Evolutionary conservation across 2,113 vertebrate genomes (phyloP), one percentile per base, ranked within the genome.

Genomic region (Mustela nigripes): DNA sequence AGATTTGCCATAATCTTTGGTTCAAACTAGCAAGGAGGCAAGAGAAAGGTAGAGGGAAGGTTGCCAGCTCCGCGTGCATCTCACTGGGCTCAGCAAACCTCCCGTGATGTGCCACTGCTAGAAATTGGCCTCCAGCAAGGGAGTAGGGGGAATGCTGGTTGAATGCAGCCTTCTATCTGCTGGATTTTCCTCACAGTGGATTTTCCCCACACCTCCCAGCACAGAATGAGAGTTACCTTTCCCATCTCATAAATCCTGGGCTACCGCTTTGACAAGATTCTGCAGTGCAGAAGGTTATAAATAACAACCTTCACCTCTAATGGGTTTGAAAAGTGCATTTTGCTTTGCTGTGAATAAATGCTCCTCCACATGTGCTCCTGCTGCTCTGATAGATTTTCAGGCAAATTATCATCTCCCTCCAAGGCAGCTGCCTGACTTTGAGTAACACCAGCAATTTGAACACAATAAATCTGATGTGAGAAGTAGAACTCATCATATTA

Each of bases 221-320:
- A 83, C 82, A 82, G 60, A 0, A 0, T 36, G 31, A 93, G 56
- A 11, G 60, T 53, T 58, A n/a, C 74, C 18, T 89, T 36, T 90
- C 22, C 79, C 4, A 1, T 82, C n/a, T 83, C 36, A 36, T 19
- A 86, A 95, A 86, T 83, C 65, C 14, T 58, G 62, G 73, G 62
- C 73, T 50, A 19, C 53, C 56, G 71, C 53, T 78, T n/a, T 63
- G 69, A 91, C 2, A 6, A 31, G 50, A 86, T 60, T 95, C 96
- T 86, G 69, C 56, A 50, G 36, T 4, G 15, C 24, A 79, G 10
- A 86, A 82, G 39, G 78, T 94, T 94, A 95, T 95, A 96, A 92
- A 79, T 84, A 90, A 79, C 62, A 92, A 19, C 39, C 21, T 53
- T 79, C 4, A 1, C 69, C 67, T 84, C 79, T 65, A 60, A 36